These are phyloP conservation scores for Phymorhynchus buccinoides DNA, from an alignment of 1,140 invertebrate genomes.

Conservation along the genomic window DNA sequence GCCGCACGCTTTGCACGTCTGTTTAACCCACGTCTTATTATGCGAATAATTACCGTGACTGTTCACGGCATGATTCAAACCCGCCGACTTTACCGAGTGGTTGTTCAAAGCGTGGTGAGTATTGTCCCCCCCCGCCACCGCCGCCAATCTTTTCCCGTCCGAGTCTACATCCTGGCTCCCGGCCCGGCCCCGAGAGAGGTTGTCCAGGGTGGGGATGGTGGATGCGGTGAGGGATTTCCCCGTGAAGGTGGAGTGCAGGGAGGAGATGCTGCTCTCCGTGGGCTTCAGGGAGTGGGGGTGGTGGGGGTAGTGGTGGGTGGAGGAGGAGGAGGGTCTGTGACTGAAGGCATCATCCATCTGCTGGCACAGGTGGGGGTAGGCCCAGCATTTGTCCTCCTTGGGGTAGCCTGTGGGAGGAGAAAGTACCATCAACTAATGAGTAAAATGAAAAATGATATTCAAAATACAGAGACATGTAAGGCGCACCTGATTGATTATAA, in stretches of 20 bases:
- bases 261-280: constrained; percentile 41
- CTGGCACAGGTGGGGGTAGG: constrained; percentile 53
- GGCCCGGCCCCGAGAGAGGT: constrained; percentile 24
- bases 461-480: too few relatives aligned
- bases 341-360: constrained; percentile 27
- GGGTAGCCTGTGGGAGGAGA: constrained; percentile 42
- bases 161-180: constrained; percentile 1
- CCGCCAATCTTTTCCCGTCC: neutral
- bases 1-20: too few relatives aligned
- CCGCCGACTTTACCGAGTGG: too few relatives aligned
- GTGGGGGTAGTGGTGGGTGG: too few relatives aligned
- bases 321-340: constrained; percentile 21
- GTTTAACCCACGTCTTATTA: too few relatives aligned
- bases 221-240: constrained; percentile 40
- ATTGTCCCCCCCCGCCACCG: neutral
- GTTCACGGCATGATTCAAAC: too few relatives aligned
- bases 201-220: constrained; percentile 14
- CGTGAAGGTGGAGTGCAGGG: constrained; percentile 44
- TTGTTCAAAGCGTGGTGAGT: neutral
- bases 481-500: too few relatives aligned
- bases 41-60: too few relatives aligned
- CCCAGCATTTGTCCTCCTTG: constrained; percentile 66
- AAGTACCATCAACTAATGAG: neutral
- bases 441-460: too few relatives aligned
- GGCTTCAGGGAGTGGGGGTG: constrained; percentile 33